Percentiles rank a stretch among this genome's conserved stretches.
Conservation (phyloP, 2,797 vertebrate genomes). For the Sternotherus odoratus region DNA sequence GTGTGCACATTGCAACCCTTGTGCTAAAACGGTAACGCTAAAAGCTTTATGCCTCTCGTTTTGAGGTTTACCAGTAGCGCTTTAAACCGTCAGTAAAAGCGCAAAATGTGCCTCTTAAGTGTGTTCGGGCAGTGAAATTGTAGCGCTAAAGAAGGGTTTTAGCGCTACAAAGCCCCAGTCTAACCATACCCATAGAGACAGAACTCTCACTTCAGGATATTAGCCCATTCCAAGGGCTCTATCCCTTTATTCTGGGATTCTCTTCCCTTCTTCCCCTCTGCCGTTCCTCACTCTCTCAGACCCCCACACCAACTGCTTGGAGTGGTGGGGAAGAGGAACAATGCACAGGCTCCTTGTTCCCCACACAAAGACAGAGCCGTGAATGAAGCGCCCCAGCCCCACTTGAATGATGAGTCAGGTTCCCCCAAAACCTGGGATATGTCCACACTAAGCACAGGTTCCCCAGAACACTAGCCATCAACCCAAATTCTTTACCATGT, state of each 20-base stretch:
- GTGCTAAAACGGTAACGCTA: too few species aligned
- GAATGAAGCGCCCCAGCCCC: neutral
- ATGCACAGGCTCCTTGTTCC: neutral
- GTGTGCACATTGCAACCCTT: too few species aligned
- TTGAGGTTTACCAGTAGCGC: too few species aligned
- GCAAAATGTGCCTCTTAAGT: too few species aligned
- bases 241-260: neutral
- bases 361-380: neutral
- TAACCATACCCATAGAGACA: too few species aligned
- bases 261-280: neutral
- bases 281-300: fast-evolving
- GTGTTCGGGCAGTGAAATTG: too few species aligned
- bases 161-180: too few species aligned
- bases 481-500: neutral
- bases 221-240: neutral
- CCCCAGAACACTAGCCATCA: neutral
- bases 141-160: too few species aligned
- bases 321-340: neutral
- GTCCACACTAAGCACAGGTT: neutral
- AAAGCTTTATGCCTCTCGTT: too few species aligned
- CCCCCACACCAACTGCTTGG: fast-evolving
- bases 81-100: too few species aligned
- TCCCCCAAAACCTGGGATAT: neutral
- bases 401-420: neutral
- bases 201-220: neutral